phyloP scores from a whole-genome alignment of 2,113 vertebrate genomes.

The Accipiter cooperii region DNA sequence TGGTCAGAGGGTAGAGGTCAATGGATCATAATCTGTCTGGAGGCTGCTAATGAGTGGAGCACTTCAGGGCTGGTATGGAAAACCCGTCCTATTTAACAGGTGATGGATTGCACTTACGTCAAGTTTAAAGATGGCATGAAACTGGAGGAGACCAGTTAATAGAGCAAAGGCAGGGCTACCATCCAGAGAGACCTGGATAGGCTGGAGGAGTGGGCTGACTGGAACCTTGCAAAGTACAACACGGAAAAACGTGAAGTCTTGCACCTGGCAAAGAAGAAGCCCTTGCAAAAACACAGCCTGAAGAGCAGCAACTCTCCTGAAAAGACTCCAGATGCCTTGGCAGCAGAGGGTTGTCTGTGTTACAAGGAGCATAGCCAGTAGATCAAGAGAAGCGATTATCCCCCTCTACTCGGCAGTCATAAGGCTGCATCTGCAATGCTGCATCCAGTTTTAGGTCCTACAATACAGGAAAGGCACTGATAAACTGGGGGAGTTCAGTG shows the following conservation, averaged over 20 bases:
- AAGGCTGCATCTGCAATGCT: not conserved
- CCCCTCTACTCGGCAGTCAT: not conserved
- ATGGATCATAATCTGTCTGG: not conserved
- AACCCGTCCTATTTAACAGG: not conserved
- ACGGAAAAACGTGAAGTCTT: not conserved
- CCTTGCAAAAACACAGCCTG: not conserved
- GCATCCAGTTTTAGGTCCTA: not conserved
- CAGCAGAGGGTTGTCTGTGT: not conserved
- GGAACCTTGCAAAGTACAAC: not conserved
- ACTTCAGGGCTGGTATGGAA: not conserved
- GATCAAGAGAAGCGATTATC: not conserved
- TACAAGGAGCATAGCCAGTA: not conserved
- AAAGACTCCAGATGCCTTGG: not conserved
- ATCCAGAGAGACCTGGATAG: not conserved
- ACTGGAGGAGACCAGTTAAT: not conserved
- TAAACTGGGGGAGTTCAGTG: not conserved
- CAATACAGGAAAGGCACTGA: not conserved
- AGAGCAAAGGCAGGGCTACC: not conserved
- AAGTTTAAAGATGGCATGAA: not conserved
- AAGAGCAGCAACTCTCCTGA: not conserved
- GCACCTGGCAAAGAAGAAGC: not conserved
- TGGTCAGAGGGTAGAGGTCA: not conserved
- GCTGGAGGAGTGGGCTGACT: not conserved
- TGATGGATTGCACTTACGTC: not conserved
- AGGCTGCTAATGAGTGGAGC: not conserved